Evolutionary conservation across 2,797 vertebrate genomes (phyloP).

Genomic region (Microhierax caerulescens): DNA sequence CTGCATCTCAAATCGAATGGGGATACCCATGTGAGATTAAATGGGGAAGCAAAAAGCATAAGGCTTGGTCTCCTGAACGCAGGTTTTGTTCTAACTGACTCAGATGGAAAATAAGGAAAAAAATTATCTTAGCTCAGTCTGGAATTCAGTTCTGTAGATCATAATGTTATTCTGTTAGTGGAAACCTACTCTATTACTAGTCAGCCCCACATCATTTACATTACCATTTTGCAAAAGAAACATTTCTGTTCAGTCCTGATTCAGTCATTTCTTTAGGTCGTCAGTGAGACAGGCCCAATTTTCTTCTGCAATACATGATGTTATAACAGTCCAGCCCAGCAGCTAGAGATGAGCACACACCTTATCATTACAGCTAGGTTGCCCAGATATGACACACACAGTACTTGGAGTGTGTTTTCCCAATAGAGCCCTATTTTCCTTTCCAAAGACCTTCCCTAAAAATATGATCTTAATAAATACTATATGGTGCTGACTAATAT

Average conservation of each 20-base stretch:
- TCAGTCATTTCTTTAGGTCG: not conserved
- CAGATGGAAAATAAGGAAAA: slow-evolving; percentile 35
- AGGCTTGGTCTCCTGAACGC: not conserved
- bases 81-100: slow-evolving; percentile 21
- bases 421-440: not conserved
- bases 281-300: not conserved
- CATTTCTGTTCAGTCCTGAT: not conserved
- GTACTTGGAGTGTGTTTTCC: not conserved
- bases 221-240: slow-evolving; percentile 28
- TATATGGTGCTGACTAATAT: not conserved
- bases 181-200: slow-evolving; percentile 56
- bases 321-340: not conserved
- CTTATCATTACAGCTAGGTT: not conserved
- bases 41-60: not conserved
- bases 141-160: slow-evolving; percentile 13
- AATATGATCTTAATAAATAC: not conserved
- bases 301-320: not conserved
- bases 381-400: not conserved
- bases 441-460: not conserved
- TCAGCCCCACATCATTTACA: not conserved
- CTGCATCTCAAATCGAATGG: not conserved
- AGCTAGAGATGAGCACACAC: not conserved
- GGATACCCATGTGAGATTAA: not conserved
- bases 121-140: slow-evolving; percentile 9
- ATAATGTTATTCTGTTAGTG: slow-evolving; percentile 30